Percentiles rank a stretch among this genome's conserved stretches.
phyloP scores from a whole-genome alignment of 2,888 invertebrate genomes.

The Phortica magna region DNA sequence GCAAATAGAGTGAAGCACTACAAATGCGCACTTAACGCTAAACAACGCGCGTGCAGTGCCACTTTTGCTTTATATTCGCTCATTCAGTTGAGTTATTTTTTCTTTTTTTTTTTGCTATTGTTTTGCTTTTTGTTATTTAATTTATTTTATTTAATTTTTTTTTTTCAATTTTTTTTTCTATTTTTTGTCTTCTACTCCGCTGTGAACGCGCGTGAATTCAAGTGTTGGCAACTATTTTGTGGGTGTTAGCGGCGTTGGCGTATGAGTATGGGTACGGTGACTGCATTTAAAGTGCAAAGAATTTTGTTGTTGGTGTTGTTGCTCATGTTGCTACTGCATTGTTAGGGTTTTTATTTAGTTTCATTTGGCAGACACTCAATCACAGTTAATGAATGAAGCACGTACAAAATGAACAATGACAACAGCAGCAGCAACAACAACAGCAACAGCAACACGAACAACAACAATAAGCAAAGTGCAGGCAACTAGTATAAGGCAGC shows the following conservation, averaged over 20 bases:
- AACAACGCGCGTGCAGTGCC: constrained; percentile 25
- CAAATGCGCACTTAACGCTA: constrained; percentile 28
- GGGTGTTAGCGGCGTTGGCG: constrained; percentile 13
- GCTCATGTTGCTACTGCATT: constrained; percentile 3
- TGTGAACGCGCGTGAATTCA: not conserved
- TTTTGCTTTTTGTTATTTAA: not conserved
- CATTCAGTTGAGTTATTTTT: no score
- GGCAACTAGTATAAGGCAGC: not conserved
- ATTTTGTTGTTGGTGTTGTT: constrained; percentile 23
- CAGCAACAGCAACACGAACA: constrained; percentile 8
- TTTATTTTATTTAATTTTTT: not conserved
- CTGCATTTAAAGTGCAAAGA: constrained; percentile 22
- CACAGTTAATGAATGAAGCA: constrained; percentile 41
- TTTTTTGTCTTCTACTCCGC: not conserved
- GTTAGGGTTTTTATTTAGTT: constrained; percentile 35
- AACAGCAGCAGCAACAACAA: constrained; percentile 16
- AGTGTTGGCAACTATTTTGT: constrained; percentile 24
- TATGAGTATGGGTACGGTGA: constrained; percentile 8
- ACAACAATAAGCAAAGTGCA: not conserved
- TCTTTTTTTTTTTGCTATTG: no score
- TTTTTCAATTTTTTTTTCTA: not conserved
- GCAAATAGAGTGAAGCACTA: constrained; percentile 23
- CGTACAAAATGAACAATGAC: constrained; percentile 36
- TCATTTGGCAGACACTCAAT: constrained; percentile 41
- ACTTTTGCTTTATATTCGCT: not conserved